These are phyloP conservation scores for Actinernus sp. DNA, from an alignment of 92 coral and sea anemone genomes.

Conservation along the genomic window DNA sequence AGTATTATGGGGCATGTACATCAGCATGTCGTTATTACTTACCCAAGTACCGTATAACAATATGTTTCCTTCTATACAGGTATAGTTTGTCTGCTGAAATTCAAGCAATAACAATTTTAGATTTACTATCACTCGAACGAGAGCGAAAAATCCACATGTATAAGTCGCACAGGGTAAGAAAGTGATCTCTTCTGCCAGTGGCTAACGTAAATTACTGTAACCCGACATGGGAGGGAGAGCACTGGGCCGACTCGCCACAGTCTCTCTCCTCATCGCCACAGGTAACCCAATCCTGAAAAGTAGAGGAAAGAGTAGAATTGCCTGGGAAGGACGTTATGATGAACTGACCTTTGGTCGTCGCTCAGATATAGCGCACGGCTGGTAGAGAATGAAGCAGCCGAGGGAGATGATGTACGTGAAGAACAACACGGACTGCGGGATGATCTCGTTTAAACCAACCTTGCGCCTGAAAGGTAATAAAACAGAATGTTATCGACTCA, in stretches of 20 bases:
- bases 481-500: too few species aligned
- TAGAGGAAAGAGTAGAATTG: slow-evolving; percentile 1
- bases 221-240: too few species aligned
- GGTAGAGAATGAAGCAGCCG: slow-evolving; percentile 28
- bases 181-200: too few species aligned
- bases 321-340: too few species aligned
- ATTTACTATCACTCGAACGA: too few species aligned
- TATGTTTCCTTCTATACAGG: slow-evolving; percentile 41
- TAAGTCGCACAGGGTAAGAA: too few species aligned
- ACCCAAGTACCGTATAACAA: slow-evolving; percentile 52
- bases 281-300: too few species aligned
- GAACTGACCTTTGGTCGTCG: slow-evolving; percentile 1
- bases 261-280: too few species aligned
- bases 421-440: slow-evolving; percentile 48
- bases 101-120: too few species aligned
- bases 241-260: too few species aligned
- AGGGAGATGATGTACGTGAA: slow-evolving; percentile 49
- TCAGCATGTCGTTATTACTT: slow-evolving; percentile 1
- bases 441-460: slow-evolving; percentile 48
- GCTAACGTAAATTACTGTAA: too few species aligned
- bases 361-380: slow-evolving; percentile 41
- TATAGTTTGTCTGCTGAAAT: slow-evolving; percentile 2
- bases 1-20: background rate
- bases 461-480: slow-evolving; percentile 25
- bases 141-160: too few species aligned